Evolutionary conservation across 1,140 invertebrate genomes (phyloP).

Genomic region (Papilio aristodemus): DNA sequence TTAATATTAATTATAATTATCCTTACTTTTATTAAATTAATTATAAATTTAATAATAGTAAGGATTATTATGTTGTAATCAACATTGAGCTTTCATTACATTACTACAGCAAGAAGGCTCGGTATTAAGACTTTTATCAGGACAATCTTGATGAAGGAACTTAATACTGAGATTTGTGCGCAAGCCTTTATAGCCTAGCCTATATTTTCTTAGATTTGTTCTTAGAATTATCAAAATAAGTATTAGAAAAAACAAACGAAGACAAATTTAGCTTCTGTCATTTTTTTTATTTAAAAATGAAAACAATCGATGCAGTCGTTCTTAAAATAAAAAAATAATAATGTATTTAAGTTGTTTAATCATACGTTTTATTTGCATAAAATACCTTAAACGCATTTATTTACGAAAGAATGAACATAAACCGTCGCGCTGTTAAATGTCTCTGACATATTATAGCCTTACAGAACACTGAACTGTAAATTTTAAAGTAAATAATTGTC

Average conservation of each 20-base stretch:
- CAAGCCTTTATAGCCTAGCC: background rate
- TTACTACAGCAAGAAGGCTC: background rate
- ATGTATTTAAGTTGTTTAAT: background rate
- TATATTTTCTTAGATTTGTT: background rate
- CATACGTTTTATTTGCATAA: background rate
- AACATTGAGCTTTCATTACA: slow-evolving; percentile 1
- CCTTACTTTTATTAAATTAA: no score
- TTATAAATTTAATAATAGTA: no score
- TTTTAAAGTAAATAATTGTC: slow-evolving; percentile 6
- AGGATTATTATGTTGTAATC: background rate
- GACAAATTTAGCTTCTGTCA: no score
- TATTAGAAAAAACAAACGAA: background rate
- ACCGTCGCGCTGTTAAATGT: background rate
- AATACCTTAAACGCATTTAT: slow-evolving; percentile 11
- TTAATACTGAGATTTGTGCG: background rate
- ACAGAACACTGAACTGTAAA: slow-evolving; percentile 8
- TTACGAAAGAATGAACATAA: slow-evolving; percentile 1
- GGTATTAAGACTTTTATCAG: background rate
- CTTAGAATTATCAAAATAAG: background rate
- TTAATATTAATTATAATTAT: no score
- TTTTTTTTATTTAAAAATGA: no score
- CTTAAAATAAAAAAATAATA: background rate
- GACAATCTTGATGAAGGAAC: slow-evolving; percentile 6
- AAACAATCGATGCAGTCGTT: background rate
- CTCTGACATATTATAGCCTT: slow-evolving; percentile 1